A percentile compares a stretch with the other conserved stretches of the same genome.
These are phyloP conservation scores for Strongylocentrotus purpuratus DNA, from an alignment of 35 echinoderm and acorn worm species.

Conservation along the genomic window DNA sequence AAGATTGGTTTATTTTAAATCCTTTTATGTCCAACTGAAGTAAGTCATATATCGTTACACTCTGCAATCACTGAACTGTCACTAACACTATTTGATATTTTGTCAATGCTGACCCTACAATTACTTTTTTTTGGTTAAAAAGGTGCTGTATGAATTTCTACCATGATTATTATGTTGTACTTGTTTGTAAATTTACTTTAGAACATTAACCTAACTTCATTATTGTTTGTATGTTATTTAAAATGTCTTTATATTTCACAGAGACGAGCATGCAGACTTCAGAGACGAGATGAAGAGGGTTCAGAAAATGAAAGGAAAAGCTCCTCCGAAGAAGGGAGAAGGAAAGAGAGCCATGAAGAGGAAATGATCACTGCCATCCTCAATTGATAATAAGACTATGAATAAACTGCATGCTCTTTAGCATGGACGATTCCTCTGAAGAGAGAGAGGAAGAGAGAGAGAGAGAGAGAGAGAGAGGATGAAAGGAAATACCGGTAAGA, in stretches of 20 bases:
- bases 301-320: conserved; percentile 81
- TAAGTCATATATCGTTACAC: no score
- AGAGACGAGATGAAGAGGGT: conserved; percentile 94
- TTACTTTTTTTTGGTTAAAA: no score
- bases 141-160: no score
- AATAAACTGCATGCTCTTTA: neutral
- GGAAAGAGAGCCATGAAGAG: conserved; percentile 96
- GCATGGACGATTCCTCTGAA: neutral
- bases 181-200: no score
- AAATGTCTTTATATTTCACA: conserved; percentile 32
- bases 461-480: neutral
- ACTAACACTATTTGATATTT: no score
- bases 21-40: no score
- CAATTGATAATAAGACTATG: neutral
- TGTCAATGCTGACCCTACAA: no score
- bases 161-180: no score
- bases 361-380: conserved; percentile 59
- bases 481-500: neutral
- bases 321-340: conserved; percentile 94
- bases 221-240: no score
- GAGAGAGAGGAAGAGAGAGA: neutral
- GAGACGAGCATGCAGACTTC: conserved; percentile 99
- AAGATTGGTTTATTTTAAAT: no score
- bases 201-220: no score
- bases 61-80: no score